These are phyloP conservation scores for Syrista parreyssii DNA, from an alignment of 2,888 invertebrate species.

Conservation along the genomic window DNA sequence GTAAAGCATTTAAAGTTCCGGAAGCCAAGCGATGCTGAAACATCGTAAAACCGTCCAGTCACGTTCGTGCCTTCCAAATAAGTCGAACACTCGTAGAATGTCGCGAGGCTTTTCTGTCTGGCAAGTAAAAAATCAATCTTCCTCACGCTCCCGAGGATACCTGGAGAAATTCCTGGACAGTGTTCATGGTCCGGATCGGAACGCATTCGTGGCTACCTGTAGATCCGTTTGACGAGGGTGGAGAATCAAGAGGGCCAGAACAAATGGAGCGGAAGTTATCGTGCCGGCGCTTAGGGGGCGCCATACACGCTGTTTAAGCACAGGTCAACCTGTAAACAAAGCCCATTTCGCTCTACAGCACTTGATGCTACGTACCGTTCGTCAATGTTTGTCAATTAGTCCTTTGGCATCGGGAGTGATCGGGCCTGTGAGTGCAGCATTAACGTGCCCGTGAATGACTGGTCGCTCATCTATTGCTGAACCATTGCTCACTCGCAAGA, in stretches of 20 bases:
- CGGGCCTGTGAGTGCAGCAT: background rate
- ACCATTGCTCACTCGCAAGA: background rate
- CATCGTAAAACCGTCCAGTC: background rate
- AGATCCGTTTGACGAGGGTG: constrained; percentile 21
- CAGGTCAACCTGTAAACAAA: constrained; percentile 55
- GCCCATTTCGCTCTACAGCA: constrained; percentile 43
- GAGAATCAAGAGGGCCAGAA: constrained; percentile 20
- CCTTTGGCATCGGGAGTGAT: constrained; percentile 14
- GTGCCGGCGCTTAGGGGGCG: constrained; percentile 42
- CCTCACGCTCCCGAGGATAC: background rate
- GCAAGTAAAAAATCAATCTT: background rate
- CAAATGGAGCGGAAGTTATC: constrained; percentile 54
- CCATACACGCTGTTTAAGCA: constrained; percentile 38
- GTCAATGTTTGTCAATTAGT: constrained; percentile 62
- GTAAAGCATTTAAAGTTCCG: background rate
- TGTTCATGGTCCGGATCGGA: background rate
- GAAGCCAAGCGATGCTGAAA: background rate
- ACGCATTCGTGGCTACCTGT: constrained; percentile 30
- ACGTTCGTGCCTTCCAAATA: background rate
- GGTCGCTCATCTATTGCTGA: background rate
- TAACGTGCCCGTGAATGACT: background rate
- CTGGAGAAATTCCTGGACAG: background rate
- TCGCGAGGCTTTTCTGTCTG: background rate
- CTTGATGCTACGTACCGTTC: constrained; percentile 39
- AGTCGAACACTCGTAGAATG: background rate